Conservation (phyloP, 30 jellyfish, hydroid and myxozoan species). For the Hydractinia echinata region DNA sequence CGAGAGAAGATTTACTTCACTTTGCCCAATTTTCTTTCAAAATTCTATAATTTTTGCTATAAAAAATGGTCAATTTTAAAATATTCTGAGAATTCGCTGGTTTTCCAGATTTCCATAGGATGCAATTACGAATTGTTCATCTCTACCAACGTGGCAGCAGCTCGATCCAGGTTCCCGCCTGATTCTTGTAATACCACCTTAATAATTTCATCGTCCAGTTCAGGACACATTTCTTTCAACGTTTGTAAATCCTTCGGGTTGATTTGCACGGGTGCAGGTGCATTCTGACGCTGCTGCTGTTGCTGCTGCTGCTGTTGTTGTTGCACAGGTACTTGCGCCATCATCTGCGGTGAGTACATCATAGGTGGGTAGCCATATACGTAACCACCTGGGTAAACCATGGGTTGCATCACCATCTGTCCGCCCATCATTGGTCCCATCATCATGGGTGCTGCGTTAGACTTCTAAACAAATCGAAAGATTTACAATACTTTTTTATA, state of each 20-base stretch:
- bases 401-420: constrained; percentile 13
- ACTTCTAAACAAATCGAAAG: neutral
- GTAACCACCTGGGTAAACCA: constrained; percentile 16
- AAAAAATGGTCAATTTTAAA: no score
- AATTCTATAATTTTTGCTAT: no score
- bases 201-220: constrained; percentile 84
- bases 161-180: constrained; percentile 77
- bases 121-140: constrained; percentile 52
- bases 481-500: no score
- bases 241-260: constrained; percentile 49
- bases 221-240: constrained; percentile 88
- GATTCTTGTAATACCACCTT: constrained; percentile 54
- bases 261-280: constrained; percentile 20
- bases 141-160: constrained; percentile 68
- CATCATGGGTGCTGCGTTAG: constrained; percentile 21
- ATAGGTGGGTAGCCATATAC: constrained; percentile 30
- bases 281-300: constrained; percentile 37
- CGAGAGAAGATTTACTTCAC: neutral
- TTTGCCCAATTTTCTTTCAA: no score
- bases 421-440: constrained; percentile 38
- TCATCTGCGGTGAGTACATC: constrained; percentile 44
- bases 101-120: no score
- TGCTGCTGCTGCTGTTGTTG: constrained; percentile 16
- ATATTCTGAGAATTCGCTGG: no score
- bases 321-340: constrained; percentile 25